Base-by-base conservation (phyloP, 2,888 invertebrate species). In the Masnerella sp. region DNA sequence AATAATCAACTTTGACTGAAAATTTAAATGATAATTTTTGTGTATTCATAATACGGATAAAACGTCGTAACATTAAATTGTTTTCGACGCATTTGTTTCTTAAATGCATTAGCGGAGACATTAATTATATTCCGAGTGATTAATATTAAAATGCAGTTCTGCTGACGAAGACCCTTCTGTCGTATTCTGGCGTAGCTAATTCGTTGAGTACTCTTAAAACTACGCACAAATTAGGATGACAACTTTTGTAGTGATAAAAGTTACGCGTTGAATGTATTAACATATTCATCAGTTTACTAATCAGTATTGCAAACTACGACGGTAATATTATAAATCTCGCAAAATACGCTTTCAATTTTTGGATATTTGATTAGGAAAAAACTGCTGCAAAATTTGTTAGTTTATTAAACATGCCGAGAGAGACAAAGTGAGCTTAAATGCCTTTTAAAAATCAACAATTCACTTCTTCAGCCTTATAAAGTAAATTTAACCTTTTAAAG, bases 41-140 rank as follows among this genome's bases (percentile, higher is more conserved):
- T 43, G 5, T 40, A 40, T 30, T 20, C 38, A 65, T 40, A 17
- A 28, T 12, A 12, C 28, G 12, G n/a, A 9, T 12, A 52, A 56
- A 49, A 51, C 1, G 22, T 43, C 20, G 8, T 17, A n/a, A 43
- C 28, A 40, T 56, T 56, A 5, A 68, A 67, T 52, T 42, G 36
- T 32, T 34, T 14, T 40, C 42, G 17, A 45, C 76, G 77, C 75
- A 79, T 78, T 82, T 36, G 15, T 32, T 68, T 49, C 51, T 64
- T 68, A 62, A 62, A 73, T 43, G 62, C 43, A 80, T 80, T 76
- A 77, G 78, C 72, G 61, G 75, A 51, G 69, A 75, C 76, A 80
- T 81, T 81, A 82, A 82, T 81, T 78, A 81, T 59, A 77, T 68
- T 70, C 54, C 69, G 64, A 45, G 78, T 78, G 79, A 82, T 82